Percentiles rank a stretch among this genome's conserved stretches.
Conservation (phyloP, 2,888 invertebrate species). For the Oscheius onirici region DNA sequence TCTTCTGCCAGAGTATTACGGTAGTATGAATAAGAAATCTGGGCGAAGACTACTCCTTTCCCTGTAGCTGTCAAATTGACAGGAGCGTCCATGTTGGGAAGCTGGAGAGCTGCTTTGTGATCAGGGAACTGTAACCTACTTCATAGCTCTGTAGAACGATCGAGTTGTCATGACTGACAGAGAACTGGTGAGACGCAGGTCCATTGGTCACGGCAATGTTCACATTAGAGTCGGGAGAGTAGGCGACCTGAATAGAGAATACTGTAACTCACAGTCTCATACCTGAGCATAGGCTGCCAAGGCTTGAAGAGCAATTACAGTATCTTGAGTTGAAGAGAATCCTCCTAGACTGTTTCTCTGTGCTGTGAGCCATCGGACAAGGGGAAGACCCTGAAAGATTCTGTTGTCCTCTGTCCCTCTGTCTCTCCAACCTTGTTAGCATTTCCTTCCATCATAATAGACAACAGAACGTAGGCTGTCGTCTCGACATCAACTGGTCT, state of each 20-base stretch:
- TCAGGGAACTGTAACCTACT: no score
- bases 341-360: slow-evolving; percentile 81
- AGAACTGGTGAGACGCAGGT: slow-evolving; percentile 71
- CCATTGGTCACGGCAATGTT: slow-evolving; percentile 76
- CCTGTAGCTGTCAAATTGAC: slow-evolving; percentile 84
- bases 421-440: slow-evolving; percentile 57
- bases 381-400: slow-evolving; percentile 74
- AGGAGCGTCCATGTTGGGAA: slow-evolving; percentile 55
- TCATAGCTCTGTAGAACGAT: slow-evolving; percentile 84
- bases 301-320: slow-evolving; percentile 81
- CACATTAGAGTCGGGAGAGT: slow-evolving; percentile 78
- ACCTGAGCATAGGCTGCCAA: slow-evolving; percentile 38
- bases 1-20: slow-evolving; percentile 76
- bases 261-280: background rate
- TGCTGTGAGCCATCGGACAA: slow-evolving; percentile 81
- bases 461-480: slow-evolving; percentile 86
- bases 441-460: slow-evolving; percentile 76
- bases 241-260: slow-evolving; percentile 72
- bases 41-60: slow-evolving; percentile 78
- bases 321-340: slow-evolving; percentile 82
- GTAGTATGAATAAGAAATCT: slow-evolving; percentile 83
- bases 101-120: no score
- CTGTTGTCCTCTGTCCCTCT: background rate
- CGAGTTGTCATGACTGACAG: slow-evolving; percentile 59
- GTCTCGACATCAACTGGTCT: slow-evolving; percentile 83